Conservation (phyloP, 2,888 invertebrate species). For the Polydesmus complanatus region DNA sequence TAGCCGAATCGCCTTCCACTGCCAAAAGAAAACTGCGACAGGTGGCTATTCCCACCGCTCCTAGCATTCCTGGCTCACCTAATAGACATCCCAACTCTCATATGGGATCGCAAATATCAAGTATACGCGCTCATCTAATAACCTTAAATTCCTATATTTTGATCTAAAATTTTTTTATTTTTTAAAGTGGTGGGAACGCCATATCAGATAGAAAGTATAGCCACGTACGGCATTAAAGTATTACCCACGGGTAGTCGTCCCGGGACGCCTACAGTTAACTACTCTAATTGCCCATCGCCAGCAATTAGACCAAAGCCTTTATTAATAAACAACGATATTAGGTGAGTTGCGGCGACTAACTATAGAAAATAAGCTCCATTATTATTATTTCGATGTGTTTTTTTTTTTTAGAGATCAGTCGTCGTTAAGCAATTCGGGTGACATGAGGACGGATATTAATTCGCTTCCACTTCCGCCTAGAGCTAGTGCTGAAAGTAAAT, state of each 20-base stretch:
- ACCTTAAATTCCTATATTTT: not conserved
- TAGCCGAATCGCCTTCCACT: constrained; percentile 16
- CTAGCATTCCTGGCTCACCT: constrained; percentile 6
- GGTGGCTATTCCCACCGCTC: constrained; percentile 16
- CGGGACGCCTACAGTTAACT: not conserved
- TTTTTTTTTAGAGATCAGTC: not conserved
- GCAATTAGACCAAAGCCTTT: not conserved
- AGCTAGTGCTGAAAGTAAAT: not conserved
- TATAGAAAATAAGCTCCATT: no score
- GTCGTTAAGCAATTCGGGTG: not conserved
- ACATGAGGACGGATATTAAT: not conserved
- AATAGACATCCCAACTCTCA: constrained; percentile 5
- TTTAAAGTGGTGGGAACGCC: not conserved
- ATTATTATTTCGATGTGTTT: not conserved
- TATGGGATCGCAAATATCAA: constrained; percentile 10
- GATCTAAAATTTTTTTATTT: not conserved
- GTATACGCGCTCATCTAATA: not conserved
- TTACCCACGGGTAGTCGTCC: not conserved
- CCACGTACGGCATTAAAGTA: not conserved
- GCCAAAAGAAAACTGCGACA: constrained; percentile 15
- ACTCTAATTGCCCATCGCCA: not conserved
- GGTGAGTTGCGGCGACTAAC: not conserved
- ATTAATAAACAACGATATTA: not conserved
- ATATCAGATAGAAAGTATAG: not conserved
- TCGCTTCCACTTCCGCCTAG: not conserved